Evolutionary conservation across 2,113 vertebrate genomes (phyloP).

Genomic region (Myrmecophaga tridactyla): DNA sequence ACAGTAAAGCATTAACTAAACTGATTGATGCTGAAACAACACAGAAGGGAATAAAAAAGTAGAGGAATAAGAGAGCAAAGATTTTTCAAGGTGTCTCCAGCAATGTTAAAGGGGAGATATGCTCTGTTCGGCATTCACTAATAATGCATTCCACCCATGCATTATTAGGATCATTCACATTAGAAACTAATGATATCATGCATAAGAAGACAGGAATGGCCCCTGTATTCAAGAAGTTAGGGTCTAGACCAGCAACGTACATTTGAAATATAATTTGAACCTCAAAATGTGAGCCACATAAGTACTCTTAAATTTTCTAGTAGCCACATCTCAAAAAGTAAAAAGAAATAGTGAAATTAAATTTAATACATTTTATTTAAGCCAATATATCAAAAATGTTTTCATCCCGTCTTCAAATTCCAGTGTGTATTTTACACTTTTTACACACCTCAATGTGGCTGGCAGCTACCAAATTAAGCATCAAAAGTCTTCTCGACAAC

Average conservation of each 20-base stretch:
- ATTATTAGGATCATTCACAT: neutral
- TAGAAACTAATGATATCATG: neutral
- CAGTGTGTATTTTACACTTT: neutral
- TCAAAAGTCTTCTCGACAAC: neutral
- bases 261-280: neutral
- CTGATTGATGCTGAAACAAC: neutral
- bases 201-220: neutral
- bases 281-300: neutral
- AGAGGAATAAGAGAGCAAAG: neutral
- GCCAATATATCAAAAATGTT: neutral
- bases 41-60: neutral
- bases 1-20: neutral
- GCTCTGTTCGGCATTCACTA: neutral
- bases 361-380: conserved; percentile 20
- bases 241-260: neutral
- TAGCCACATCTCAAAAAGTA: neutral
- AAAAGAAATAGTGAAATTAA: conserved; percentile 1
- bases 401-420: neutral
- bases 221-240: neutral
- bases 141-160: neutral
- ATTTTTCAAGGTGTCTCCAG: neutral
- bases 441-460: neutral
- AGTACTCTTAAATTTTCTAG: conserved; percentile 39
- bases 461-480: neutral
- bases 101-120: neutral